These are phyloP conservation scores for Glaucidium brasilianum DNA, from an alignment of 2,113 vertebrate genomes.

Conservation along the genomic window DNA sequence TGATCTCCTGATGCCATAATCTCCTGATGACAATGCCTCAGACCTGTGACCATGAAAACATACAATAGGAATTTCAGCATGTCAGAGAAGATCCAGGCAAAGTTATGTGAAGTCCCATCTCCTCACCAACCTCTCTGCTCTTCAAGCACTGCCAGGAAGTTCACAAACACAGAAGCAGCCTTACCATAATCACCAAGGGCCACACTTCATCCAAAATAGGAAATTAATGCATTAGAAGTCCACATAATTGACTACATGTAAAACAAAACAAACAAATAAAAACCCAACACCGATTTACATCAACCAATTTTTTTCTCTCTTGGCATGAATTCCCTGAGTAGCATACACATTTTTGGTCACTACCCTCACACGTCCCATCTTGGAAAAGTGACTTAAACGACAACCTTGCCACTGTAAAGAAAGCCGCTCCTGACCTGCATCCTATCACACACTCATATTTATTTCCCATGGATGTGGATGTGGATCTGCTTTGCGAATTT, in stretches of 20 bases:
- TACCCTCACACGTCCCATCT: not conserved
- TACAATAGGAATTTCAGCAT: fast-evolving
- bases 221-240: slow-evolving; percentile 43
- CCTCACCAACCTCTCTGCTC: not conserved
- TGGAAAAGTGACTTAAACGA: not conserved
- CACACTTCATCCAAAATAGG: slow-evolving; percentile 20
- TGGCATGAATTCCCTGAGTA: not conserved
- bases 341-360: not conserved
- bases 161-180: not conserved
- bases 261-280: not conserved
- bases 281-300: not conserved
- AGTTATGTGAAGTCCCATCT: not conserved
- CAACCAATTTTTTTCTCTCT: not conserved
- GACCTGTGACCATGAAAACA: not conserved
- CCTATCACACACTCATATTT: not conserved
- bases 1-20: not conserved
- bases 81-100: not conserved
- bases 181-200: not conserved
- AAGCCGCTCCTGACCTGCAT: not conserved
- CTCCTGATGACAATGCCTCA: not conserved
- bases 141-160: not conserved
- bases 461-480: not conserved
- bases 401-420: not conserved
- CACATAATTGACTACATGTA: not conserved
- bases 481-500: not conserved